Percentiles rank a stretch among this genome's conserved stretches.
Evolutionary conservation across 2,888 invertebrate genomes (phyloP).

Genomic region (Pegoplata infirma): DNA sequence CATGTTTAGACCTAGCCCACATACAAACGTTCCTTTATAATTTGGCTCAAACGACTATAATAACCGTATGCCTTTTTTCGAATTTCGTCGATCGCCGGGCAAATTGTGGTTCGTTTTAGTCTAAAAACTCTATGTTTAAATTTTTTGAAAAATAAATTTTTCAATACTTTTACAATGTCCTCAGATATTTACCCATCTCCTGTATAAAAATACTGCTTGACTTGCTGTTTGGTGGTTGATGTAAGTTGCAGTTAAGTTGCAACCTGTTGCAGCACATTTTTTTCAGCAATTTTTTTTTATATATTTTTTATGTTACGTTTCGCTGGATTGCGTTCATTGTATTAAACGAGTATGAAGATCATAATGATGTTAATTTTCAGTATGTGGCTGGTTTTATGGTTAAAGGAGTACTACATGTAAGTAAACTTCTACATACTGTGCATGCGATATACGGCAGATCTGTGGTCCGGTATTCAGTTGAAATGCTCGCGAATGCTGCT

Average conservation of each 20-base stretch:
- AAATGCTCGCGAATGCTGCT: constrained; percentile 74
- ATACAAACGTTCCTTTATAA: no score
- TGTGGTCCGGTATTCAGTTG: constrained; percentile 66
- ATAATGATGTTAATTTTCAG: constrained; percentile 50
- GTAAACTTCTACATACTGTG: constrained; percentile 46
- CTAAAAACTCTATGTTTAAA: no score
- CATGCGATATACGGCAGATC: constrained; percentile 51
- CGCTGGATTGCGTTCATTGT: constrained; percentile 55
- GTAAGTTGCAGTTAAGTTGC: constrained; percentile 59
- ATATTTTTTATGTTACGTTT: constrained; percentile 52
- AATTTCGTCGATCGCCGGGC: no score
- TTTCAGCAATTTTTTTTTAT: constrained; percentile 37
- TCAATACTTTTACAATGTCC: no score
- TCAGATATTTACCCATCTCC: no score
- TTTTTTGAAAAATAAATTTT: no score
- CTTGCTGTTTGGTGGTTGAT: constrained; percentile 59
- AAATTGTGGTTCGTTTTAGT: no score
- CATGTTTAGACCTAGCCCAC: no score
- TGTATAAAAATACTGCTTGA: neutral
- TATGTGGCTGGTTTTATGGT: constrained; percentile 48
- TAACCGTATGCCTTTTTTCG: no score
- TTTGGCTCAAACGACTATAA: no score
- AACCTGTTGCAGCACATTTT: constrained; percentile 73
- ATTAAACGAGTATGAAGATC: constrained; percentile 49
- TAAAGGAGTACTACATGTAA: constrained; percentile 46